phyloP scores from a whole-genome alignment of 2,113 vertebrate species.

The Caretta caretta region DNA sequence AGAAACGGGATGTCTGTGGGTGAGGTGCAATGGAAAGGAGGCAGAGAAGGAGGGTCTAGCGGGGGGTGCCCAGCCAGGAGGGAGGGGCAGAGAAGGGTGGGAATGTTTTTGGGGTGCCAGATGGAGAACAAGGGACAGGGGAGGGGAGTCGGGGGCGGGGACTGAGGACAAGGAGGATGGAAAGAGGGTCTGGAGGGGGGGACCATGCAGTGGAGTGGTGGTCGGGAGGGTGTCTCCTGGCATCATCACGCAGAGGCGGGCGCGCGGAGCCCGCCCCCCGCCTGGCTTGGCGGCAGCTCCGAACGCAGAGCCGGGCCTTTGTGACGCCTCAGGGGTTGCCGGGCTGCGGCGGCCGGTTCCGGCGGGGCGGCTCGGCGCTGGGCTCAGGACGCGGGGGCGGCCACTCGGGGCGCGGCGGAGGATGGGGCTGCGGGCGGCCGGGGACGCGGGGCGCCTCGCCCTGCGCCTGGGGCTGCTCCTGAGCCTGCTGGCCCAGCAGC shows the following conservation, averaged over 20 bases:
- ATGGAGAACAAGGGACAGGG: neutral
- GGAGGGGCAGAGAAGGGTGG: neutral
- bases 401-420: neutral
- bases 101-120: neutral
- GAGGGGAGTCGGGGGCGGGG: neutral
- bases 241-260: no score
- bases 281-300: neutral
- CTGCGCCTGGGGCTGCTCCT: neutral
- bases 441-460: neutral
- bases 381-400: neutral
- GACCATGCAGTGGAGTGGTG: neutral
- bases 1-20: neutral
- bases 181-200: no score
- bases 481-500: neutral
- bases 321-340: constrained; percentile 2
- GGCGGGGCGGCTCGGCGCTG: no score
- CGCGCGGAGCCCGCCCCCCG: no score
- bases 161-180: neutral
- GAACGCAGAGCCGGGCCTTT: neutral
- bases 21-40: neutral
- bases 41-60: no score
- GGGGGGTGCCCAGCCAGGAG: neutral
- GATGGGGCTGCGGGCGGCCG: neutral
- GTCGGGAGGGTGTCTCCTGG: neutral
- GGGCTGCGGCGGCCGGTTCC: neutral